Conservation (phyloP, 2,113 vertebrate species). For the Meleagris gallopavo region DNA sequence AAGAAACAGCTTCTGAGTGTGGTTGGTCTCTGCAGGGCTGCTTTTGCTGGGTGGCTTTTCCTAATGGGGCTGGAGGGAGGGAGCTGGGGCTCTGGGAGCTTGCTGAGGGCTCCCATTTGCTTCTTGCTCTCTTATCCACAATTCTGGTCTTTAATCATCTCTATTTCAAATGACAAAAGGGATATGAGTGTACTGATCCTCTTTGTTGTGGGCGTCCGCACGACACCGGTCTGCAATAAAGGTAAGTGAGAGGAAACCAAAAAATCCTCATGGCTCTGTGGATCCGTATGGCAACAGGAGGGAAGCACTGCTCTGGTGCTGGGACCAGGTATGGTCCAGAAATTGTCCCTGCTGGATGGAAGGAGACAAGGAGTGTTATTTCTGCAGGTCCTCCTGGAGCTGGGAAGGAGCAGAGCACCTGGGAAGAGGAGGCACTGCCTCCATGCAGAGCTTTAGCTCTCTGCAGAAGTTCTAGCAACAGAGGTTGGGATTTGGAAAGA, state of each 20-base stretch:
- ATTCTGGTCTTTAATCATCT: neutral
- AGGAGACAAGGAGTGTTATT: fast-evolving
- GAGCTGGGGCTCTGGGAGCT: neutral
- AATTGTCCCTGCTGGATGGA: neutral
- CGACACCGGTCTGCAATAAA: neutral
- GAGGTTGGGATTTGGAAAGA: fast-evolving
- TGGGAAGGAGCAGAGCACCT: fast-evolving
- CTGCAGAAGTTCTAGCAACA: neutral
- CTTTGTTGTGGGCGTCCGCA: neutral
- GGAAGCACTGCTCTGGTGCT: neutral
- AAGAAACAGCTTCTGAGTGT: neutral
- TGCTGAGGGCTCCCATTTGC: neutral
- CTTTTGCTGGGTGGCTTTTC: neutral
- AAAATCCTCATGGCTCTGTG: neutral
- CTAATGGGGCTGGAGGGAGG: neutral
- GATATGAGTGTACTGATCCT: neutral
- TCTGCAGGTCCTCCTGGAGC: neutral
- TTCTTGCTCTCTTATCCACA: neutral
- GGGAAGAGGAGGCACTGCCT: neutral
- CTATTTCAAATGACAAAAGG: neutral
- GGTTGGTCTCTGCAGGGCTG: neutral
- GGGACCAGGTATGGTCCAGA: neutral
- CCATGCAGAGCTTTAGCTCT: neutral
- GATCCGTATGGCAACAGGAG: fast-evolving
- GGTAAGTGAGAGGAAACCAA: neutral